A percentile compares a stretch with the other conserved stretches of the same genome.
Conservation (phyloP, 2,888 invertebrate species). For the Drosophila stalkeri region DNA sequence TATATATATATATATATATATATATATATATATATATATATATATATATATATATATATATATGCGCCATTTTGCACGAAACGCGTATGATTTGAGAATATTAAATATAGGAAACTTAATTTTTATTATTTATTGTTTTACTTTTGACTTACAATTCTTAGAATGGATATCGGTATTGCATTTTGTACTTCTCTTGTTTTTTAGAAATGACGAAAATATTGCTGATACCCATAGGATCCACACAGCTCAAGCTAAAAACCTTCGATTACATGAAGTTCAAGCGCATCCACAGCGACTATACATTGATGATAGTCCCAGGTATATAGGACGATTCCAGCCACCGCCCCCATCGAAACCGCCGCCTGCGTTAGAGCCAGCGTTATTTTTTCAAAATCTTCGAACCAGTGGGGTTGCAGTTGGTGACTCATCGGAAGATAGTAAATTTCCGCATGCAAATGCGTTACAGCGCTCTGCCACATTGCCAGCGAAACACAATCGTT, state of each 20-base stretch:
- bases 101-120: neutral
- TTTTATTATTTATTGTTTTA: no score
- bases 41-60: neutral
- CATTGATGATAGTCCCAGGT: slow-evolving; percentile 33
- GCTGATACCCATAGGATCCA: slow-evolving; percentile 24
- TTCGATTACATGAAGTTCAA: slow-evolving; percentile 22
- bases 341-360: slow-evolving; percentile 69
- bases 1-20: neutral
- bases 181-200: neutral
- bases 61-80: neutral
- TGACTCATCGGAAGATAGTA: slow-evolving; percentile 31
- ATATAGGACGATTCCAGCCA: slow-evolving; percentile 38
- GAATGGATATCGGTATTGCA: neutral
- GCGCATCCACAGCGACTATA: slow-evolving; percentile 33
- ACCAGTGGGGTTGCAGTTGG: slow-evolving; percentile 3
- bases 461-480: slow-evolving; percentile 84
- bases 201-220: slow-evolving; percentile 70
- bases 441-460: slow-evolving; percentile 59
- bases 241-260: slow-evolving; percentile 23
- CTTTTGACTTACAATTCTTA: neutral
- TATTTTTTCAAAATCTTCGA: slow-evolving; percentile 45
- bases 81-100: neutral
- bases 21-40: neutral
- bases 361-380: slow-evolving; percentile 39
- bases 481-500: slow-evolving; percentile 82